These are phyloP conservation scores for Lymantria dispar DNA, from an alignment of 2,888 invertebrate genomes.

Conservation along the genomic window DNA sequence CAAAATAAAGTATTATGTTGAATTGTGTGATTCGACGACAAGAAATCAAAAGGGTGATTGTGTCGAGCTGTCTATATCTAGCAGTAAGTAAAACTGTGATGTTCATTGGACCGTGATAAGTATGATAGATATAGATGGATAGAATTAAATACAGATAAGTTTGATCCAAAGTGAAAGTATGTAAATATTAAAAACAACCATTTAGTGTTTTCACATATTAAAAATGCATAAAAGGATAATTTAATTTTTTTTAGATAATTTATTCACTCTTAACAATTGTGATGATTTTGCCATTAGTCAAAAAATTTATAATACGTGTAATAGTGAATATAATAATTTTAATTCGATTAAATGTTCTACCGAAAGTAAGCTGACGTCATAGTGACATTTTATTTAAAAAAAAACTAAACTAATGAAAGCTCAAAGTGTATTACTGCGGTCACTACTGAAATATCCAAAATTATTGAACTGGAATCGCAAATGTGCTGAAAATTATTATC, in stretches of 20 bases:
- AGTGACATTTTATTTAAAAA: slow-evolving; percentile 39
- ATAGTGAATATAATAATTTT: slow-evolving; percentile 24
- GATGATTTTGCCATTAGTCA: slow-evolving; percentile 79
- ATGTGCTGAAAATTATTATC: slow-evolving; percentile 35
- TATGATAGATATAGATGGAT: slow-evolving; percentile 48
- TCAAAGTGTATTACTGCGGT: slow-evolving; percentile 45
- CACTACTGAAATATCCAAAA: slow-evolving; percentile 29
- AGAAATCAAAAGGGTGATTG: slow-evolving; percentile 42
- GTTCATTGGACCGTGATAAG: slow-evolving; percentile 39
- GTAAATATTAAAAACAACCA: slow-evolving; percentile 37
- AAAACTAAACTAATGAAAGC: slow-evolving; percentile 55
- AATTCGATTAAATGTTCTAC: slow-evolving; percentile 44
- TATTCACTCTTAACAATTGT: slow-evolving; percentile 77
- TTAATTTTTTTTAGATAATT: slow-evolving; percentile 20
- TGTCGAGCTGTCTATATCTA: slow-evolving; percentile 47
- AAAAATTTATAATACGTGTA: slow-evolving; percentile 53
- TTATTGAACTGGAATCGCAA: slow-evolving; percentile 23
- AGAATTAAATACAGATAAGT: slow-evolving; percentile 44
- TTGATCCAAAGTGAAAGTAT: slow-evolving; percentile 15
- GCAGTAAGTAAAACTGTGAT: slow-evolving; percentile 45
- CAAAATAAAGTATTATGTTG: too few relatives aligned
- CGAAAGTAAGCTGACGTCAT: slow-evolving; percentile 48
- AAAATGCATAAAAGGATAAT: slow-evolving; percentile 47
- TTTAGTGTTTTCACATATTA: slow-evolving; percentile 41
- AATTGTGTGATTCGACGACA: slow-evolving; percentile 43